A percentile compares a stretch with the other conserved stretches of the same genome.
These are phyloP conservation scores for Pentamera pediparva DNA, from an alignment of 53 echinoderm and acorn worm species.

Conservation along the genomic window DNA sequence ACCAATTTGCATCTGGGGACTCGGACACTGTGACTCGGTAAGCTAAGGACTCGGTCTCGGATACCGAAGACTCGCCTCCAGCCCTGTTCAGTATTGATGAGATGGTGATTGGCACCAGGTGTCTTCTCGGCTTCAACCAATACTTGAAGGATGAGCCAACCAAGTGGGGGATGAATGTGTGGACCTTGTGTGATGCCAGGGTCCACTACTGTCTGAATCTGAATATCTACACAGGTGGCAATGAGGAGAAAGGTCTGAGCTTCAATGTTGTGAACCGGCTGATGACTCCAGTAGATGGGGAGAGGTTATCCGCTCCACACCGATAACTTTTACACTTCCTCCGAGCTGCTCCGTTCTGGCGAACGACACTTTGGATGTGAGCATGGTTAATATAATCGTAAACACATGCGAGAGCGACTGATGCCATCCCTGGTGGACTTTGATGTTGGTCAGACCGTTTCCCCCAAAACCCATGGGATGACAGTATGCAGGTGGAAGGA, in stretches of 20 bases:
- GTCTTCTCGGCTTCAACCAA: slow-evolving; percentile 4
- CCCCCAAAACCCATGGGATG: too few species aligned
- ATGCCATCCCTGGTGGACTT: too few species aligned
- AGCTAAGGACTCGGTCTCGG: too few species aligned
- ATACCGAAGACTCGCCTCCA: too few species aligned
- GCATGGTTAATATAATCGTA: slow-evolving; percentile 8
- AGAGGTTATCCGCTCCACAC: background rate
- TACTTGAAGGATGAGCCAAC: slow-evolving; percentile 17
- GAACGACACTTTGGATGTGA: slow-evolving; percentile 22
- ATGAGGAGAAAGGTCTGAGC: slow-evolving; percentile 21
- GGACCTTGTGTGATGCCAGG: background rate
- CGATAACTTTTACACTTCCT: slow-evolving; percentile 21
- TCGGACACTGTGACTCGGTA: too few species aligned
- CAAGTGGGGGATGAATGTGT: background rate
- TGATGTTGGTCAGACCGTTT: too few species aligned
- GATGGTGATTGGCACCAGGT: slow-evolving; percentile 20
- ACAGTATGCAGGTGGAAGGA: too few species aligned
- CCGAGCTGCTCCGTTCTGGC: background rate
- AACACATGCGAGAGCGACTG: background rate
- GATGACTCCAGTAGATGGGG: slow-evolving; percentile 7
- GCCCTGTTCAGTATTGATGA: slow-evolving; percentile 23
- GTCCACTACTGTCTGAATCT: slow-evolving; percentile 7
- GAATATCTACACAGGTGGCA: slow-evolving; percentile 23
- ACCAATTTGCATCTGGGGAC: too few species aligned
- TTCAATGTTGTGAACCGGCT: slow-evolving; percentile 21